These are phyloP conservation scores for Cerastis rubricosa DNA, from an alignment of 2,888 invertebrate species.

Conservation along the genomic window DNA sequence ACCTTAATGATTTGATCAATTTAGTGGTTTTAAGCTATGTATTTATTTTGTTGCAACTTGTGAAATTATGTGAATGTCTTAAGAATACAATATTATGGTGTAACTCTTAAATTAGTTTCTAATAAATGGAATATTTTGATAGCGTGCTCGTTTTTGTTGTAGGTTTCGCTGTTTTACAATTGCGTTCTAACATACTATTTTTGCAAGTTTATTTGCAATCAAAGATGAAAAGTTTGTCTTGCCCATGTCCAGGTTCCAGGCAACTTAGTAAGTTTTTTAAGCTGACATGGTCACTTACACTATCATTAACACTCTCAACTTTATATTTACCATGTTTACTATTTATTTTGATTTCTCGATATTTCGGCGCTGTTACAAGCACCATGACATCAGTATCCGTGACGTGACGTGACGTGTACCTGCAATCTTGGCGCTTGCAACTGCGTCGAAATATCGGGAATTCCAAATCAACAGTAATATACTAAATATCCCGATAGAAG, in stretches of 20 bases:
- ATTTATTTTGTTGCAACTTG: slow-evolving; percentile 5
- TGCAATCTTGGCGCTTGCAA: too few species aligned
- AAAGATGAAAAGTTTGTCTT: not conserved
- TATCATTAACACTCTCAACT: too few species aligned
- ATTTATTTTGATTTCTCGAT: too few species aligned
- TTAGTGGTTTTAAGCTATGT: not conserved
- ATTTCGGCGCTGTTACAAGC: too few species aligned
- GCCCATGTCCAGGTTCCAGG: not conserved
- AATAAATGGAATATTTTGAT: slow-evolving; percentile 16
- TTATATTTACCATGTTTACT: too few species aligned
- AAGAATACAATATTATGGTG: slow-evolving; percentile 25
- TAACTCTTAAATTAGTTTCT: slow-evolving; percentile 20
- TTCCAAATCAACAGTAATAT: too few species aligned
- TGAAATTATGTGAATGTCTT: slow-evolving; percentile 20
- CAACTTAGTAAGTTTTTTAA: not conserved
- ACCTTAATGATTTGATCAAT: slow-evolving; percentile 19
- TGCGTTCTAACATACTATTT: not conserved
- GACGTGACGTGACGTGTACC: too few species aligned
- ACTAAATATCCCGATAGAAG: too few species aligned
- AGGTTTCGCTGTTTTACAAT: not conserved
- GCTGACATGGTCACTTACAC: too few species aligned
- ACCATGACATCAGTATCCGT: too few species aligned
- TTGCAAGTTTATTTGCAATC: not conserved
- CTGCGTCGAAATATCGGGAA: too few species aligned
- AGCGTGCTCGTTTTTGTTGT: not conserved